Evolutionary conservation across 2,113 vertebrate genomes (phyloP), one percentile per base, ranked within the genome.

Genomic region (Menura novaehollandiae): DNA sequence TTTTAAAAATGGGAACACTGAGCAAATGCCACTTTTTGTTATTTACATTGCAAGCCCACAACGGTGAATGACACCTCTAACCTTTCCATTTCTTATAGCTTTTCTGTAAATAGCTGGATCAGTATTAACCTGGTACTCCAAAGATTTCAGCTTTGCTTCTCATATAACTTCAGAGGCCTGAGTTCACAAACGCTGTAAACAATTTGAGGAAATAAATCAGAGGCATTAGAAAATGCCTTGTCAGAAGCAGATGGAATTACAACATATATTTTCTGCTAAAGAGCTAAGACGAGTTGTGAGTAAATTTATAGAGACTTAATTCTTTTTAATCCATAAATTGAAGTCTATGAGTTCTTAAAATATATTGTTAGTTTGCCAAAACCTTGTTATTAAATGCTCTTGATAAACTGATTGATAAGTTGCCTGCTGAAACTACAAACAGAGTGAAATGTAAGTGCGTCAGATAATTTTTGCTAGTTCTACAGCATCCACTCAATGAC

Each of bases 21-120:
- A 91, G 79, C 59, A 97, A 97, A 97, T 96, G 72, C 32, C 88
- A 92, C 44, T 68, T 93, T 30, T 80, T 93, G 71, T 71, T 88
- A 94, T 95, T 97, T 96, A 88, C 56, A 88, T 15, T 86, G 91
- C 64, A 92, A 88, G 58, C 32, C 20, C 44, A 30, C 84, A 86
- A 43, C 60, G 39, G 35, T 93, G 90, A 95, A 91, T 71, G 76
- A 75, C 79, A 86, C 22, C 27, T 80, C 64, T 78, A 97, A 93
- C 88, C 88, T 96, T 96, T 96, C 56, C 1, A 60, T 58, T 94
- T 90, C 75, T 89, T 75, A 91, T 2, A 88, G 53, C 33, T 93
- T 76, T 67, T 20, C 47, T 87, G 28, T 56, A 86, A 94, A 90
- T 9, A 91, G 43, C 49, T 94, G 58, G 53, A 56, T 81, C 12